These are phyloP conservation scores for Siniperca undulata DNA, from an alignment of 2,797 vertebrate genomes.

Conservation along the genomic window DNA sequence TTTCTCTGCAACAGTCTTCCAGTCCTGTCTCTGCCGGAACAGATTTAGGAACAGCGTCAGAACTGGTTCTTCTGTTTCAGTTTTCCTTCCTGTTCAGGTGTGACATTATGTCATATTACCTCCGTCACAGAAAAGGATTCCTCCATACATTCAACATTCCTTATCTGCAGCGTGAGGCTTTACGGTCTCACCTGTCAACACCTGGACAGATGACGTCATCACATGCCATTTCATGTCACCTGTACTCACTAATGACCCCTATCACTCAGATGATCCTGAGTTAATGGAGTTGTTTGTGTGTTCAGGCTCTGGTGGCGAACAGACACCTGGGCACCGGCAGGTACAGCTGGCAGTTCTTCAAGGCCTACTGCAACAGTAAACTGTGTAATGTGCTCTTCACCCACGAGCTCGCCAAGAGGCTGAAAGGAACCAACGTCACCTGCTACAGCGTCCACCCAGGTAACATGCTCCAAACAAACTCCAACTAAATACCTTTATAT, in stretches of 20 bases:
- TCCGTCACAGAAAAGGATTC: neutral
- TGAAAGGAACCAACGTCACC: slow-evolving; percentile 75
- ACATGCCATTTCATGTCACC: neutral
- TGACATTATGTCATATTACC: neutral
- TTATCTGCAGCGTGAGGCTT: neutral
- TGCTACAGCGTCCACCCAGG: slow-evolving; percentile 85
- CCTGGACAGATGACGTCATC: neutral
- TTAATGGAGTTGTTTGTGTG: neutral
- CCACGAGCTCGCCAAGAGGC: slow-evolving; percentile 79
- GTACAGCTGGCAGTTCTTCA: slow-evolving; percentile 84
- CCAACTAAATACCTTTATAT: neutral
- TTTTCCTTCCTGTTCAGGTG: neutral
- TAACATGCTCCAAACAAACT: neutral
- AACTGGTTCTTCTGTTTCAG: neutral
- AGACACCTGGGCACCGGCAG: slow-evolving; percentile 77
- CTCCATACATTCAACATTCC: neutral
- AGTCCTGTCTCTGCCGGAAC: too few species aligned
- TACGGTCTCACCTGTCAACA: neutral
- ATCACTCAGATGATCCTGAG: neutral
- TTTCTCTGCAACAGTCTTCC: too few species aligned
- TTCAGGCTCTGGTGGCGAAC: slow-evolving; percentile 66
- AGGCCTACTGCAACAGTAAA: slow-evolving; percentile 85
- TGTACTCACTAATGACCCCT: neutral
- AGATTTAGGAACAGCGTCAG: neutral
- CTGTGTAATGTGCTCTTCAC: slow-evolving; percentile 85